Conservation (phyloP, 2,888 invertebrate species). For the Drosophila meridionalis region DNA sequence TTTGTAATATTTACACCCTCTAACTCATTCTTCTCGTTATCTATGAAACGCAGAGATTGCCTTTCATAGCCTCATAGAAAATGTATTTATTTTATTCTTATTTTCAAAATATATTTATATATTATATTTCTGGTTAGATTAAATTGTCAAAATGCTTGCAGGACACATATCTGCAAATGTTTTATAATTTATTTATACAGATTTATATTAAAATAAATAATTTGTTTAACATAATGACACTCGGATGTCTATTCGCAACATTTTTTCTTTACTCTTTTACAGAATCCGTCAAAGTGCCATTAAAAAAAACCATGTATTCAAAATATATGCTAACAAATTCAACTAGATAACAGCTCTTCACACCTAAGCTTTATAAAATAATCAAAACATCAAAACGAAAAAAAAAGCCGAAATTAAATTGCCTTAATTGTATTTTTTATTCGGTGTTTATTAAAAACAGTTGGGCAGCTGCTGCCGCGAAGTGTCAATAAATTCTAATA, state of each 20-base stretch:
- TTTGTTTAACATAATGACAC: too few species aligned
- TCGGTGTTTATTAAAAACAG: conserved; percentile 11
- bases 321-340: not conserved
- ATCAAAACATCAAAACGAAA: not conserved
- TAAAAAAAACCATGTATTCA: not conserved
- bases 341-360: not conserved
- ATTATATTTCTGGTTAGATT: too few species aligned
- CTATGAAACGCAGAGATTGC: too few species aligned
- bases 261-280: not conserved
- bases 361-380: not conserved
- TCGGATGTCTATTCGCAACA: not conserved
- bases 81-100: too few species aligned
- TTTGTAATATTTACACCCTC: too few species aligned
- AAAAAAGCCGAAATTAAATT: conserved; percentile 13
- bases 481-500: conserved; percentile 71
- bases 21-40: too few species aligned
- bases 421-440: conserved; percentile 3
- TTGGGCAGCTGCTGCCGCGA: conserved; percentile 35
- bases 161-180: too few species aligned
- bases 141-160: too few species aligned
- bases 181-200: too few species aligned
- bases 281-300: not conserved
- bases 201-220: too few species aligned
- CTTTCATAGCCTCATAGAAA: too few species aligned
- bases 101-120: too few species aligned